Conservation (phyloP, 1,140 invertebrate species). For the Coptotermes formosanus region DNA sequence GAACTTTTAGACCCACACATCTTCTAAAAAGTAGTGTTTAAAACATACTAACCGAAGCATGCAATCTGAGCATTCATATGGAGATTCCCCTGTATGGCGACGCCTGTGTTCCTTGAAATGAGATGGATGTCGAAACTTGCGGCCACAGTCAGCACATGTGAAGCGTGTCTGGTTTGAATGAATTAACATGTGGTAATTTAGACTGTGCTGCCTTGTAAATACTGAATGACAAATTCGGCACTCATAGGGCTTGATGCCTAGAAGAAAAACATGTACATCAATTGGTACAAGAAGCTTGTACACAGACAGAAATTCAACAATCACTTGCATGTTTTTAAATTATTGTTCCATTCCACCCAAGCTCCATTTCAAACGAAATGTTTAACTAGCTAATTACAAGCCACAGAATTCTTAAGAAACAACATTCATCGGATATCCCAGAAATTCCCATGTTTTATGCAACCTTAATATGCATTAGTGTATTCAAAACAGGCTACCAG, state of each 20-base stretch:
- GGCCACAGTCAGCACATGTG: slow-evolving; percentile 61
- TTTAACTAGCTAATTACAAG: too few species aligned
- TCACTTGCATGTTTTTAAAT: too few species aligned
- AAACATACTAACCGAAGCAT: slow-evolving; percentile 49
- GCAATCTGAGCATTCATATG: slow-evolving; percentile 65
- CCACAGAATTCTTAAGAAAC: too few species aligned
- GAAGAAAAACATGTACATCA: slow-evolving; percentile 33
- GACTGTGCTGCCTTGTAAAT: slow-evolving; percentile 64
- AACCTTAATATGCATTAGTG: too few species aligned
- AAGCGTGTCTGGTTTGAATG: slow-evolving; percentile 66
- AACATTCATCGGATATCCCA: too few species aligned
- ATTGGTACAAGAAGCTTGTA: too few species aligned
- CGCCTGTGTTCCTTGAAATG: slow-evolving; percentile 67
- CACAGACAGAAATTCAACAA: too few species aligned
- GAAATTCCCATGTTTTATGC: too few species aligned
- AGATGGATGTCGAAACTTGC: slow-evolving; percentile 66
- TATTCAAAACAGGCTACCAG: too few species aligned
- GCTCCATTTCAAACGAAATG: too few species aligned
- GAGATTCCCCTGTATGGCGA: slow-evolving; percentile 65
- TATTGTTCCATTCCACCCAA: too few species aligned
- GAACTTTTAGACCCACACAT: too few species aligned
- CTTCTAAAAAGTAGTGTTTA: background rate
- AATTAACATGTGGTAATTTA: slow-evolving; percentile 69
- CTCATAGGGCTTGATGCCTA: slow-evolving; percentile 64
- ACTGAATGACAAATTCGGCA: slow-evolving; percentile 62